A percentile compares a stretch with the other conserved stretches of the same genome.
Conservation (phyloP, 2,888 invertebrate species). For the Caenorhabditis sp. region DNA sequence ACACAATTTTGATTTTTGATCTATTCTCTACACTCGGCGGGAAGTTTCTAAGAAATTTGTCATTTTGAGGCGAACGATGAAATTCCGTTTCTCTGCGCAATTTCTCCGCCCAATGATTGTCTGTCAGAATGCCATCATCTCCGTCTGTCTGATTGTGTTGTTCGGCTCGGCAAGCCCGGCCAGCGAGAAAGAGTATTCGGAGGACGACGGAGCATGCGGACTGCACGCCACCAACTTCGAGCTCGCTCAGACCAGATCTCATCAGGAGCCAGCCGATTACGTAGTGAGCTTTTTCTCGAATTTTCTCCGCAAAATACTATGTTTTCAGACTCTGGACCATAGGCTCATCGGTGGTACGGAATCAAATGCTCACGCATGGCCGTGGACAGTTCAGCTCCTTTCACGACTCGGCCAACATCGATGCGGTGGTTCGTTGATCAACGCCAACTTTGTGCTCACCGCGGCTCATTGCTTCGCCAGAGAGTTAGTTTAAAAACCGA, state of each 20-base stretch:
- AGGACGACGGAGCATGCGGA: too few species aligned
- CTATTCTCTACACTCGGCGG: too few species aligned
- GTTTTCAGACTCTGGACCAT: conserved; percentile 56
- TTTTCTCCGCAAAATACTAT: too few species aligned
- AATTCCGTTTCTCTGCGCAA: too few species aligned
- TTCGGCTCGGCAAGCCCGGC: conserved; percentile 15
- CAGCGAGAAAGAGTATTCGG: background rate
- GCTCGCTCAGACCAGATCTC: conserved; percentile 43
- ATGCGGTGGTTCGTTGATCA: conserved; percentile 75
- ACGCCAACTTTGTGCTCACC: conserved; percentile 71
- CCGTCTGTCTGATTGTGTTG: background rate
- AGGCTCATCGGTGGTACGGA: conserved; percentile 73
- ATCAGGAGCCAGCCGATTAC: conserved; percentile 44
- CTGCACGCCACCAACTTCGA: conserved; percentile 35
- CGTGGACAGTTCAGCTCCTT: conserved; percentile 73
- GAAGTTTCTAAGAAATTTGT: too few species aligned
- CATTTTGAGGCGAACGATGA: too few species aligned
- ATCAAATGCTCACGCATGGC: conserved; percentile 72
- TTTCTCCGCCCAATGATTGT: too few species aligned
- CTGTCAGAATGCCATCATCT: background rate
- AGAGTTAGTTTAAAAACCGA: conserved; percentile 53
- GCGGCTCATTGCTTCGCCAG: conserved; percentile 76
- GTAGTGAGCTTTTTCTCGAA: conserved; percentile 28
- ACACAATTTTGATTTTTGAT: too few species aligned
- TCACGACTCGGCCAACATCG: conserved; percentile 54